Conservation (phyloP, 2,888 invertebrate species). For the Didymodactylos carnosus region DNA sequence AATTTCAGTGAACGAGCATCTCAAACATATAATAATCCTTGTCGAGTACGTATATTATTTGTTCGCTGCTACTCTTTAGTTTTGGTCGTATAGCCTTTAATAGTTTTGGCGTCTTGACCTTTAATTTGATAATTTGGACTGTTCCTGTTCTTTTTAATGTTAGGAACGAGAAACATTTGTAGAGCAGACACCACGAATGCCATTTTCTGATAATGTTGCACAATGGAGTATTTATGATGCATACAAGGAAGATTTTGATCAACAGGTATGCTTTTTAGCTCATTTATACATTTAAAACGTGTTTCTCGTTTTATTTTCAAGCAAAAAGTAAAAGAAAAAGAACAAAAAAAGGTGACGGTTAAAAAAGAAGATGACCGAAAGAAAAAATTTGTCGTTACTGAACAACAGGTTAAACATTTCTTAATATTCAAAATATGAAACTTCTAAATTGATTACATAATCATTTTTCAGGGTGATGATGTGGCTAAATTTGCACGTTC, state of each 20-base stretch:
- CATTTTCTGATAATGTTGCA: constrained; percentile 52
- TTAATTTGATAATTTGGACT: background rate
- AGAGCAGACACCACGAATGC: constrained; percentile 61
- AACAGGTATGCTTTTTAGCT: constrained; percentile 26
- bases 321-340: constrained; percentile 14
- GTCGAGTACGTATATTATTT: constrained; percentile 26
- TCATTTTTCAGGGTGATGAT: background rate
- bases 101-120: background rate
- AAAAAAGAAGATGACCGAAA: constrained; percentile 6
- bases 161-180: constrained; percentile 53
- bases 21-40: constrained; percentile 45
- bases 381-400: background rate
- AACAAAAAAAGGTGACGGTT: background rate
- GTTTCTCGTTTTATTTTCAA: background rate
- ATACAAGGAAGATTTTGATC: constrained; percentile 59
- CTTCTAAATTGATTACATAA: background rate
- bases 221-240: constrained; percentile 77
- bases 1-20: constrained; percentile 81
- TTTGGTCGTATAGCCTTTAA: no score
- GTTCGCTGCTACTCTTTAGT: no score
- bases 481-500: constrained; percentile 7
- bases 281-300: background rate
- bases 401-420: background rate
- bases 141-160: background rate
- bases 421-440: no score